Percentiles rank a stretch among this genome's conserved stretches.
Evolutionary conservation across 2,888 invertebrate species (phyloP).

Genomic region (Pandemis corylana): DNA sequence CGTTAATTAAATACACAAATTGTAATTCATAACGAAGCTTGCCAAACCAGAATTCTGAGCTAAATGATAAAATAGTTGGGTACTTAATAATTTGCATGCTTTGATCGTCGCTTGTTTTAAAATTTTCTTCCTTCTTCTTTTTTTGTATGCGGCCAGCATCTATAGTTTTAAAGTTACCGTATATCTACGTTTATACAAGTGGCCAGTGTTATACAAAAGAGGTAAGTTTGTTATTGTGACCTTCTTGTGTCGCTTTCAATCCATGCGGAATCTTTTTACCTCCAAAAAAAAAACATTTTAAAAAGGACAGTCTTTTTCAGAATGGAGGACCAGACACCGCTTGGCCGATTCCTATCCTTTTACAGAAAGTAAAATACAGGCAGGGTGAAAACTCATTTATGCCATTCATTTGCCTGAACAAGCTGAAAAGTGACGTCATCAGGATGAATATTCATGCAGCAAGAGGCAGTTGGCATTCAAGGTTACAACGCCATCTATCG

Average conservation of each 20-base stretch:
- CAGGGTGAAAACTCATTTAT: not conserved
- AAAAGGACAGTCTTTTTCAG: not conserved
- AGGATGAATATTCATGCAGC: conserved; percentile 30
- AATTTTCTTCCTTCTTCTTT: too few relatives aligned
- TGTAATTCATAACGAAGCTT: not conserved
- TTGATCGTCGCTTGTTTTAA: too few relatives aligned
- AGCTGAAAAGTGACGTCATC: conserved; percentile 12
- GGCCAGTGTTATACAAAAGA: too few relatives aligned
- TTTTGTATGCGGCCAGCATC: too few relatives aligned
- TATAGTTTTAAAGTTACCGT: too few relatives aligned
- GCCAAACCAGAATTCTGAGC: not conserved
- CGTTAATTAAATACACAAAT: not conserved
- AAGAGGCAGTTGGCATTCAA: conserved; percentile 17
- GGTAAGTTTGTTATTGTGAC: too few relatives aligned
- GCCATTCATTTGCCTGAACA: conserved; percentile 1
- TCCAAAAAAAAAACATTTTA: too few relatives aligned
- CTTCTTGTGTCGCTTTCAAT: too few relatives aligned
- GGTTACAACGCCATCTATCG: conserved; percentile 62
- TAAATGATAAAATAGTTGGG: not conserved
- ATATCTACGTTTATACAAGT: too few relatives aligned
- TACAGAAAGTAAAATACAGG: not conserved
- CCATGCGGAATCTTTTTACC: too few relatives aligned
- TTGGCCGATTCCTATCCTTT: not conserved
- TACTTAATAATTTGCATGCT: too few relatives aligned
- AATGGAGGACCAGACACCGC: not conserved